phyloP scores from a whole-genome alignment of 2,888 invertebrate genomes.

The Sphaerophoria rueppellii region DNA sequence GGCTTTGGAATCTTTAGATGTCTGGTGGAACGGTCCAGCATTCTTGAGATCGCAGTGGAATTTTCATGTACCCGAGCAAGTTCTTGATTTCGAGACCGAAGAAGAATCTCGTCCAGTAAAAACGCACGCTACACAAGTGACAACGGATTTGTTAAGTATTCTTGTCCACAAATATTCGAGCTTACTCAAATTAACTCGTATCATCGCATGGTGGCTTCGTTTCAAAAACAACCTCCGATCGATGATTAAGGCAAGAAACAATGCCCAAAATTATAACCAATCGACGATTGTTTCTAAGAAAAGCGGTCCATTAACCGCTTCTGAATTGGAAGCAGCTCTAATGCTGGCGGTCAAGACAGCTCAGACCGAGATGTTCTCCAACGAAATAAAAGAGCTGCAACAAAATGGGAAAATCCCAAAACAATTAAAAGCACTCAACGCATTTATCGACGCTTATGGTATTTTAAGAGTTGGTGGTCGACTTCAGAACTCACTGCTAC shows the following conservation, averaged over 20 bases:
- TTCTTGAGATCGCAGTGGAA: neutral
- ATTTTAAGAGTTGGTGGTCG: slow-evolving; percentile 25
- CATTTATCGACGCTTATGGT: slow-evolving; percentile 17
- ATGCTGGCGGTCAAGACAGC: neutral
- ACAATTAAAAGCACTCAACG: neutral
- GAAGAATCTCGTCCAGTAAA: neutral
- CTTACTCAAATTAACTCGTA: neutral
- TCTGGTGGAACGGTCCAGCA: neutral
- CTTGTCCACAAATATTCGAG: neutral
- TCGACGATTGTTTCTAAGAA: neutral
- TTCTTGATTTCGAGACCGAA: neutral
- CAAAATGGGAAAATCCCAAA: neutral
- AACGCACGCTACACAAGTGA: neutral
- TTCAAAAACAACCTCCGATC: neutral
- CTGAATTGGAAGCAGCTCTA: neutral
- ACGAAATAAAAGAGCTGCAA: neutral
- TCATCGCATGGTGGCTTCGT: neutral
- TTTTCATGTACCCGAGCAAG: slow-evolving; percentile 8
- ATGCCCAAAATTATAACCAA: neutral
- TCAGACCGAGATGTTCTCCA: slow-evolving; percentile 17
- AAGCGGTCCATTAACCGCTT: neutral
- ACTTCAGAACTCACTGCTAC: neutral
- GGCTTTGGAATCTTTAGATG: neutral
- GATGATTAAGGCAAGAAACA: too few relatives aligned
- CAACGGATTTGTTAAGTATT: neutral